phyloP scores from a whole-genome alignment of 30 jellyfish, hydroid and myxozoan genomes.

The Pelagia noctiluca region DNA sequence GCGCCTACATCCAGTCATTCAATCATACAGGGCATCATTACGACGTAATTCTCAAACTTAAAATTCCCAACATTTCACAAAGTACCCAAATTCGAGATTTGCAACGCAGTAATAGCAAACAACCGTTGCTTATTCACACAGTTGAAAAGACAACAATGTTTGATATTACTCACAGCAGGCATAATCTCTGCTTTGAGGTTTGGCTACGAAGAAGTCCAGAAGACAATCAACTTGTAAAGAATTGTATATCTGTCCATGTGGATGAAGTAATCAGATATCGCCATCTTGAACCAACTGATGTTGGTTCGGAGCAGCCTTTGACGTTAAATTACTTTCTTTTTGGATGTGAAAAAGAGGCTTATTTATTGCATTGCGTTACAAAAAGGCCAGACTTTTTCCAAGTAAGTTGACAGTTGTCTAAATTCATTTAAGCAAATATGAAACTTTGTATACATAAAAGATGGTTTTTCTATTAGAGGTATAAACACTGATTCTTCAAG shows the following conservation, averaged over 20 bases:
- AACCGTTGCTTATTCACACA: not conserved
- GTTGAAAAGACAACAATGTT: not conserved
- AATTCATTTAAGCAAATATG: not conserved
- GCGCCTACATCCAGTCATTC: constrained; percentile 42
- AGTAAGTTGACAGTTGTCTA: constrained; percentile 5
- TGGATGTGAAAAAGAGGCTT: constrained; percentile 36
- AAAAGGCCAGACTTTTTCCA: constrained; percentile 33
- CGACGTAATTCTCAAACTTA: constrained; percentile 18
- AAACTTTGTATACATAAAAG: not conserved
- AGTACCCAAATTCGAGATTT: not conserved
- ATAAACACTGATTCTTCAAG: not conserved
- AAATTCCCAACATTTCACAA: constrained; percentile 1
- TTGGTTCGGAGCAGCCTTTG: not conserved
- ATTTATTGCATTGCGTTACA: constrained; percentile 27
- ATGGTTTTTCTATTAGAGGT: not conserved
- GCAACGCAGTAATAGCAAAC: not conserved
- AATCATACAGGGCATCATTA: constrained; percentile 8
- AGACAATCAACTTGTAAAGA: not conserved
- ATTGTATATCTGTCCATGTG: not conserved
- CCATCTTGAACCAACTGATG: not conserved
- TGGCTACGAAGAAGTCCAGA: not conserved
- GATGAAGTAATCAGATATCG: not conserved
- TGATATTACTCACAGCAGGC: not conserved
- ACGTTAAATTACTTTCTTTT: constrained; percentile 19
- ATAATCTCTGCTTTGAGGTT: constrained; percentile 10